Conservation (phyloP, 2,797 vertebrate genomes). For the Sebastes wilsoni region DNA sequence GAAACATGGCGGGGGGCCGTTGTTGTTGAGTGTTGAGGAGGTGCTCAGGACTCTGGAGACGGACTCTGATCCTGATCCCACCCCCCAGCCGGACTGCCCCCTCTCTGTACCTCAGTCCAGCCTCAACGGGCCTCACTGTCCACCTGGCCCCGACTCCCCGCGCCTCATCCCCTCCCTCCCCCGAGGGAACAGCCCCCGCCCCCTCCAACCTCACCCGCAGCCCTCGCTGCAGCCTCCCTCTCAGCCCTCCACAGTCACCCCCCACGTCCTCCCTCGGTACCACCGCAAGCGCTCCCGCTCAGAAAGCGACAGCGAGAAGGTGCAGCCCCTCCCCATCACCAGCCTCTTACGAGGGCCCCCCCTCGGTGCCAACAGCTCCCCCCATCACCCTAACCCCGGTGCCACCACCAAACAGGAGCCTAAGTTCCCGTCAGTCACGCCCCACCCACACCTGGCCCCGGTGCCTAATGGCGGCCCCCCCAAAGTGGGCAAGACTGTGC, state of each 20-base stretch:
- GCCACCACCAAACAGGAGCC: constrained; percentile 89
- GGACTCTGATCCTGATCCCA: constrained; percentile 84
- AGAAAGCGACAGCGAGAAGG: constrained; percentile 97
- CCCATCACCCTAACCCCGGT: constrained; percentile 78
- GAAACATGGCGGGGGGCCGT: constrained; percentile 89
- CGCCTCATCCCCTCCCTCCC: constrained; percentile 73
- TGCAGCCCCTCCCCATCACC: constrained; percentile 94
- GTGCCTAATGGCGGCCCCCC: constrained; percentile 94
- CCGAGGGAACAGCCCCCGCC: constrained; percentile 73
- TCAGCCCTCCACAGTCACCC: constrained; percentile 84
- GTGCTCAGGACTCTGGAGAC: constrained; percentile 96
- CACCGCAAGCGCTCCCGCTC: constrained; percentile 96
- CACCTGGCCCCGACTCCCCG: constrained; percentile 63
- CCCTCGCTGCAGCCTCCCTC: constrained; percentile 75
- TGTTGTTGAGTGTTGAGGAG: constrained; percentile 96
- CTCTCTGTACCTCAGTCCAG: constrained; percentile 80
- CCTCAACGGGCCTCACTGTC: constrained; percentile 88
- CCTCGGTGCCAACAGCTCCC: constrained; percentile 84
- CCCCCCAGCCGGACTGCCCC: constrained; percentile 64
- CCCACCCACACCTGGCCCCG: constrained; percentile 81
- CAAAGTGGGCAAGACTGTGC: constrained; percentile 93
- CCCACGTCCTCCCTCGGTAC: constrained; percentile 87
- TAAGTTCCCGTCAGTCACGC: constrained; percentile 85
- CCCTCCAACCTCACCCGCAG: constrained; percentile 84
- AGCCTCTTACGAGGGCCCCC: constrained; percentile 90